Evolutionary conservation across 2,113 vertebrate genomes (phyloP).

Genomic region (Desmodus rotundus): DNA sequence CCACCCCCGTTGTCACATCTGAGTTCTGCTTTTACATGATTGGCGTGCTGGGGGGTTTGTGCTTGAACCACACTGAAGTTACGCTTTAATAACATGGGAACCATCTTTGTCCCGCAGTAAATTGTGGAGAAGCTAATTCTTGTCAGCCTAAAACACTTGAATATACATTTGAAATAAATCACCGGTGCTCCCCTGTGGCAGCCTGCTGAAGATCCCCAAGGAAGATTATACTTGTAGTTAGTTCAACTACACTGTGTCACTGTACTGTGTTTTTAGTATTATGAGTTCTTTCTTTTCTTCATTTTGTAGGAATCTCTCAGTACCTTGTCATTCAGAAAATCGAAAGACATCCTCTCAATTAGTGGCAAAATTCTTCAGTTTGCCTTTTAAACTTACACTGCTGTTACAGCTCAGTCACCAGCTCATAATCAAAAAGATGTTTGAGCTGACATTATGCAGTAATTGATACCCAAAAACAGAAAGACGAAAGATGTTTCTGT

Average conservation of each 20-base stretch:
- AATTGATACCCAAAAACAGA: background rate
- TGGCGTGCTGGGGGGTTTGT: conserved; percentile 37
- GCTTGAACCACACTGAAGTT: conserved; percentile 50
- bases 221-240: background rate
- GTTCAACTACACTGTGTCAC: background rate
- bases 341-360: background rate
- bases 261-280: background rate
- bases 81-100: background rate
- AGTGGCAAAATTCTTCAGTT: background rate
- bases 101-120: background rate
- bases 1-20: background rate
- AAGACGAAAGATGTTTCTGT: background rate
- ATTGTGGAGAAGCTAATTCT: conserved; percentile 35
- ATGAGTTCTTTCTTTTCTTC: conserved; percentile 14
- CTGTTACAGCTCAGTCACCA: rapidly evolving
- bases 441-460: background rate
- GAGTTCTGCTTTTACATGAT: conserved; percentile 30
- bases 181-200: background rate
- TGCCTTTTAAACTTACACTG: background rate
- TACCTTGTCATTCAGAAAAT: background rate
- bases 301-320: background rate
- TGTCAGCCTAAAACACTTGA: conserved; percentile 23
- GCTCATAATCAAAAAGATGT: background rate
- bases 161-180: conserved; percentile 44
- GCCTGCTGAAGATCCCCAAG: background rate